These are phyloP conservation scores for Villa cingulata DNA, from an alignment of 2,888 invertebrate species.

Conservation along the genomic window DNA sequence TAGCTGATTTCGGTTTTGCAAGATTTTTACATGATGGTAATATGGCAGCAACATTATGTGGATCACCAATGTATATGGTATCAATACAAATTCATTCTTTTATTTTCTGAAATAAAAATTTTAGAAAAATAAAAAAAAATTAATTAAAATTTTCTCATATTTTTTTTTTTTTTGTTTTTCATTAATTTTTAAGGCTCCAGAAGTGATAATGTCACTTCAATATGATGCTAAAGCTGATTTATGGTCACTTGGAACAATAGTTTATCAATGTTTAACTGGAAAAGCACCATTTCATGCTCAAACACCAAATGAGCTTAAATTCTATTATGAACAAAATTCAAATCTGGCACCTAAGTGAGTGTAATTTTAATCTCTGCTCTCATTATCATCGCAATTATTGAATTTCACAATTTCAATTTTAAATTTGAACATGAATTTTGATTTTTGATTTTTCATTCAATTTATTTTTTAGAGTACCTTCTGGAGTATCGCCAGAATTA, in stretches of 20 bases:
- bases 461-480: conserved; percentile 60
- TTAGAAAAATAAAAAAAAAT: no score
- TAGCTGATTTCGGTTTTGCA: conserved; percentile 99
- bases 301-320: conserved; percentile 93
- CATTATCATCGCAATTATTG: no score
- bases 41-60: conserved; percentile 98
- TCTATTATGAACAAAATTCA: conserved; percentile 90
- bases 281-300: conserved; percentile 98
- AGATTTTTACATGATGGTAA: conserved; percentile 96
- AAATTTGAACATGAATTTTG: neutral
- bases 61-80: conserved; percentile 99
- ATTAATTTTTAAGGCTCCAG: conserved; percentile 71
- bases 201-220: conserved; percentile 97
- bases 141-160: no score
- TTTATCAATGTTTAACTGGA: conserved; percentile 95
- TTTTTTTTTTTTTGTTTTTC: no score
- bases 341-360: conserved; percentile 83
- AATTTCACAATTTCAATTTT: conserved; percentile 27
- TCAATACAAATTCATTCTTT: conserved; percentile 17
- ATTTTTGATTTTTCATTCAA: no score
- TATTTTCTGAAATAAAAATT: no score
- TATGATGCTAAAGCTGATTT: conserved; percentile 99
- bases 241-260: conserved; percentile 98
- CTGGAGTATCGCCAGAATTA: conserved; percentile 81
- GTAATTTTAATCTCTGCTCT: no score